Conservation (phyloP, 2,113 vertebrate species). For the Camelus bactrianus region DNA sequence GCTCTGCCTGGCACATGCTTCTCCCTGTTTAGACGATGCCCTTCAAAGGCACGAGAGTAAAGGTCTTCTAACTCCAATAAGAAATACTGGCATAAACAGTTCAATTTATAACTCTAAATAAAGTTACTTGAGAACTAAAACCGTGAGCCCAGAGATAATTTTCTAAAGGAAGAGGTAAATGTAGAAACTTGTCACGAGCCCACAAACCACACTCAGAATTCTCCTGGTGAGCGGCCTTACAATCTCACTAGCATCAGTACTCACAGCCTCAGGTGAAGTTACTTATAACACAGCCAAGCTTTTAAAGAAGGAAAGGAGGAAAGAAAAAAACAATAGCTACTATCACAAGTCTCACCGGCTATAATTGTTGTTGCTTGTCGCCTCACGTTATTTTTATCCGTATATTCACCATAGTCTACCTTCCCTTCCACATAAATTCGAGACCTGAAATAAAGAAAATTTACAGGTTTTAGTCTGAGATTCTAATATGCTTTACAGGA, state of each 20-base stretch:
- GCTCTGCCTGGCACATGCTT: background rate
- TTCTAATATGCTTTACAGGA: background rate
- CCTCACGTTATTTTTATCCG: slow-evolving; percentile 96
- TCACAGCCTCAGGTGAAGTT: rapidly evolving
- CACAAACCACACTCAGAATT: background rate
- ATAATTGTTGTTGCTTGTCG: slow-evolving; percentile 98
- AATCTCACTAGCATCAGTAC: background rate
- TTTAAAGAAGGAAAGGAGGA: background rate
- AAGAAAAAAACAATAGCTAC: background rate
- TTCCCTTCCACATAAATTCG: slow-evolving; percentile 96
- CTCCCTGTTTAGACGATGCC: background rate
- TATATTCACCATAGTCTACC: slow-evolving; percentile 97
- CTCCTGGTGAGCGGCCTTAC: background rate
- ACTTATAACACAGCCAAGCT: background rate
- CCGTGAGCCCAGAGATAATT: background rate
- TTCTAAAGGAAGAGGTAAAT: background rate
- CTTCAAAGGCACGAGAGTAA: background rate
- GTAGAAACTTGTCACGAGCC: background rate
- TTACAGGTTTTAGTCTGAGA: slow-evolving; percentile 40
- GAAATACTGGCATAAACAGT: background rate
- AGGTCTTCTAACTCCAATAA: background rate
- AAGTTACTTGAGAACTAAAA: background rate
- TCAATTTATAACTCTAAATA: background rate
- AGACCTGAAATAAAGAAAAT: slow-evolving; percentile 86
- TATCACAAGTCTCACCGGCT: slow-evolving; percentile 90